Evolutionary conservation across 2,797 vertebrate species (phyloP).

Genomic region (Tolypeutes matacus): DNA sequence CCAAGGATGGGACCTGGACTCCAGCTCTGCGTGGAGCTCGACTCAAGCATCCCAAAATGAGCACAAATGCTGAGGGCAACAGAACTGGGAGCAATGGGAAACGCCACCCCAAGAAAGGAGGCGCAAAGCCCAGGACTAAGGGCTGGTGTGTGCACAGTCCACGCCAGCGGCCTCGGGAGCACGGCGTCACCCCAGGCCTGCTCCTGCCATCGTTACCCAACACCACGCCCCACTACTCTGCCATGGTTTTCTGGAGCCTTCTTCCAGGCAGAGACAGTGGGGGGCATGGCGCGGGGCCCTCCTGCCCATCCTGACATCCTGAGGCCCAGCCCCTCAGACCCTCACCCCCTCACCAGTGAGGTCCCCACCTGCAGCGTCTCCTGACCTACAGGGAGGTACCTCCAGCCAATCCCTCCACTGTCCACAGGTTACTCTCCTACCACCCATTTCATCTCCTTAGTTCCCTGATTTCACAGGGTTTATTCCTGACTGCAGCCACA

Average conservation of each 20-base stretch:
- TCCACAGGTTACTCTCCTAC: background rate
- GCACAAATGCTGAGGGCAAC: background rate
- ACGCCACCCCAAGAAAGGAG: background rate
- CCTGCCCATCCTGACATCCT: too few species aligned
- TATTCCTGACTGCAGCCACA: background rate
- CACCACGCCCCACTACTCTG: too few species aligned
- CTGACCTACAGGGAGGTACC: background rate
- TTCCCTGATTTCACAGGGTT: background rate
- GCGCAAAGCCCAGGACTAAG: background rate
- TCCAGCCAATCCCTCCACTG: background rate
- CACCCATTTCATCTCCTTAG: background rate
- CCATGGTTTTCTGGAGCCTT: too few species aligned
- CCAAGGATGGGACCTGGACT: background rate
- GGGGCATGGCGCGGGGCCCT: too few species aligned
- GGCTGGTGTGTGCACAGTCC: background rate
- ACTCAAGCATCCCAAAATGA: background rate
- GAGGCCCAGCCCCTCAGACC: background rate
- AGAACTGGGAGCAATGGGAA: background rate
- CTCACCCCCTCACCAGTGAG: background rate
- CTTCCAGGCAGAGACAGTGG: too few species aligned
- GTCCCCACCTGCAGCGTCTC: too few species aligned
- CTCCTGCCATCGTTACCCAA: too few species aligned
- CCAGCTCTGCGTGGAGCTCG: background rate
- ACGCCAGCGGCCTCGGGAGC: background rate
- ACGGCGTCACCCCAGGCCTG: too few species aligned